A percentile compares a stretch with the other conserved stretches of the same genome.
Conservation (phyloP, 2,888 invertebrate species). For the Deilephila elpenor region DNA sequence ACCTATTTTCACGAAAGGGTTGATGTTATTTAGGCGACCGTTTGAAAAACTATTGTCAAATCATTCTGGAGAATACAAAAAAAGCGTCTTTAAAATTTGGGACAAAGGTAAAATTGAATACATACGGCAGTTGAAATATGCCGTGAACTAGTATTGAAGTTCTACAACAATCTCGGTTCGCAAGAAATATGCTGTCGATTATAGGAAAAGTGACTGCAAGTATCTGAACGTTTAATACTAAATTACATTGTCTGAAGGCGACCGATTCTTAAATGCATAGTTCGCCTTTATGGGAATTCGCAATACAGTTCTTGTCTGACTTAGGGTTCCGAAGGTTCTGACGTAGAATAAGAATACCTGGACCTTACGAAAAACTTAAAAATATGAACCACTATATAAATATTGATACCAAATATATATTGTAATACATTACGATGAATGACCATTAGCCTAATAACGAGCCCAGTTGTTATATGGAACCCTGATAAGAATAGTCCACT, state of each 20-base stretch:
- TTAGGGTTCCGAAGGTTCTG: background rate
- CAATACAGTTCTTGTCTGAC: background rate
- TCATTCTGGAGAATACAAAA: too few relatives aligned
- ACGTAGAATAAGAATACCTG: conserved; percentile 9
- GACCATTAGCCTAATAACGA: background rate
- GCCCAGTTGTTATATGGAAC: conserved; percentile 42
- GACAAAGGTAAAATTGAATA: too few relatives aligned
- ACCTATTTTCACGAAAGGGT: too few relatives aligned
- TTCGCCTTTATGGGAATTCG: conserved; percentile 52
- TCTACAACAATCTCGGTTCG: background rate
- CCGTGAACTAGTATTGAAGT: background rate
- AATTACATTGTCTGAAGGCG: conserved; percentile 65
- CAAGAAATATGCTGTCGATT: conserved; percentile 1
- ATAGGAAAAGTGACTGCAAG: conserved; percentile 20
- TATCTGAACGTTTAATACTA: conserved; percentile 53
- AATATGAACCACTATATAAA: background rate
- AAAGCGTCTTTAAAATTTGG: too few relatives aligned
- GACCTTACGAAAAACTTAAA: background rate
- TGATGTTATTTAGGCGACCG: too few relatives aligned
- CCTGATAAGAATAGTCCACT: conserved; percentile 49
- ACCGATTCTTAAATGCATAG: conserved; percentile 56
- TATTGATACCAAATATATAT: background rate
- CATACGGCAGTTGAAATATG: too few relatives aligned
- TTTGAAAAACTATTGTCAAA: too few relatives aligned
- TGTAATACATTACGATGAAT: background rate